Base-by-base conservation (phyloP, 2,888 invertebrate genomes). In the Byasa hedistus region DNA sequence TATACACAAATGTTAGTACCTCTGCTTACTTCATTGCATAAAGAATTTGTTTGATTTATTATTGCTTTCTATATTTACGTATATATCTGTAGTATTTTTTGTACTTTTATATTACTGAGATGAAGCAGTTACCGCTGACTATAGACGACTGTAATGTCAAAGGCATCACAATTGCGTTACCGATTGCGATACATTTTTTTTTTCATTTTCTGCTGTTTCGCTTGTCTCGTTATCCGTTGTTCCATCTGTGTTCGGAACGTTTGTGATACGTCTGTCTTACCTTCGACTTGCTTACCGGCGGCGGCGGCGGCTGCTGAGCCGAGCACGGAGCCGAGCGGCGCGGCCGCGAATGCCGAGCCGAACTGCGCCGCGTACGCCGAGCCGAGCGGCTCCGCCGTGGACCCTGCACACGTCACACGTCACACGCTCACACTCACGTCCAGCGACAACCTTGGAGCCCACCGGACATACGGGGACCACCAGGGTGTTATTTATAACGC, bases 241-340 rank as follows among this genome's bases (percentile, higher is more conserved):
- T 44, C 15, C 44, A 19, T 15, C 44, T 12, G 4, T 44, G 44
- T 17, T 17, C 4, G 7, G 32, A 10, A 1, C 15, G 44, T 12
- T 17, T 10, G 32, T 17, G 17, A 44, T 17, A 4, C 44, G 21
- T 21, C 21, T 21, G 52, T 21, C 52, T 83, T 85, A 95, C 95
- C 96, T 94, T 98, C 98, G 78, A 98, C 96, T 91, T 98, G 98
- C 87, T 98, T 98, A 69, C 96, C 96, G 70, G 96, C 96, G 61
- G 96, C 96, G 8, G 95, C 95, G 27, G 95, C 95, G 36, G 95
- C 95, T 52, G 96, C 94, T 55, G 95, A 94, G 57, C 95, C 94
- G 70, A 95, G 93, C 72, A 95, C 94, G 67, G 93, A 92, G 70
- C 93, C 92, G 72, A 93, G 90, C 65, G 94, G 92, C 67, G 94